A percentile compares a stretch with the other conserved stretches of the same genome.
Conservation (phyloP, 23 tunicate species). For the Corella eumyota region DNA sequence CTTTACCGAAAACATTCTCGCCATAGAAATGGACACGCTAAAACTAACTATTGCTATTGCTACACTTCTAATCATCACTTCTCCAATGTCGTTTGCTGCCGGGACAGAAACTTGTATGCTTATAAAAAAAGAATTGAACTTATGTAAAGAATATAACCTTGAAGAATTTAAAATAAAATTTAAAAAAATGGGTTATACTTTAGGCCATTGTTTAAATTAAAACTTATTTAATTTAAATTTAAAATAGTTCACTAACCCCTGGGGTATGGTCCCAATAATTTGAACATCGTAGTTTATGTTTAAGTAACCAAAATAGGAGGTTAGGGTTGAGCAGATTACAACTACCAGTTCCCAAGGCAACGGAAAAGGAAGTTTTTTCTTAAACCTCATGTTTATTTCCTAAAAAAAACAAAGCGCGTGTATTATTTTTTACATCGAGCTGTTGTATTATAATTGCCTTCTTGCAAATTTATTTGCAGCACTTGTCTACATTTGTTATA, state of each 20-base stretch:
- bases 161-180: background rate
- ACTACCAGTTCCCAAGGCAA: slow-evolving; percentile 82
- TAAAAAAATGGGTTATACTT: no score
- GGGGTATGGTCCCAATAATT: slow-evolving; percentile 62
- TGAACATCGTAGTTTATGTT: slow-evolving; percentile 37
- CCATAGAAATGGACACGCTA: slow-evolving; percentile 58
- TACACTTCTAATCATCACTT: slow-evolving; percentile 37
- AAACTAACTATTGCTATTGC: slow-evolving; percentile 73
- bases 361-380: slow-evolving; percentile 51
- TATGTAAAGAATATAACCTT: background rate
- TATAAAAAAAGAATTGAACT: slow-evolving; percentile 2
- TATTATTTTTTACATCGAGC: background rate
- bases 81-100: slow-evolving; percentile 8
- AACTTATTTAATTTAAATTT: background rate
- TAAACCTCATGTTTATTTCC: slow-evolving; percentile 64
- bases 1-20: slow-evolving; percentile 64
- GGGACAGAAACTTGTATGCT: slow-evolving; percentile 75
- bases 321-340: slow-evolving; percentile 48
- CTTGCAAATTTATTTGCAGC: background rate
- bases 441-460: background rate
- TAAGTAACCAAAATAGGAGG: slow-evolving; percentile 47
- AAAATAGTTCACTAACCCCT: slow-evolving; percentile 80
- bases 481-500: no score
- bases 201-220: no score
- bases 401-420: slow-evolving; percentile 10